These are phyloP conservation scores for Oryctes rhinoceros DNA, from an alignment of 1,140 invertebrate genomes.

Conservation along the genomic window DNA sequence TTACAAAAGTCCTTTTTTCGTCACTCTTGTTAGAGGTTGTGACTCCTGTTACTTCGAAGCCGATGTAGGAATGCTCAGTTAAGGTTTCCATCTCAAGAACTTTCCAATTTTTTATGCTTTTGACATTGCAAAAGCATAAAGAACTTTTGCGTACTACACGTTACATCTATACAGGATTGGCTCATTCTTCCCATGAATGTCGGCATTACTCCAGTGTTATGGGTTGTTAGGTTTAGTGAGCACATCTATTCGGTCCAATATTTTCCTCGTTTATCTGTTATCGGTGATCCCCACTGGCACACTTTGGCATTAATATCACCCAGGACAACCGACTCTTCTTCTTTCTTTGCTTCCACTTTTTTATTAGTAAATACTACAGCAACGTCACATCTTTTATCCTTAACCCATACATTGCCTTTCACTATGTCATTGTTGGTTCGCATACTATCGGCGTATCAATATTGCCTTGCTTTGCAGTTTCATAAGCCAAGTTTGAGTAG, in stretches of 20 bases:
- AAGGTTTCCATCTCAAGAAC: neutral
- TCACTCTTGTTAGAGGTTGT: conserved; percentile 10
- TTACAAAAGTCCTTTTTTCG: conserved; percentile 39
- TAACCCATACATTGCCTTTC: too few relatives aligned
- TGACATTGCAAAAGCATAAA: too few relatives aligned
- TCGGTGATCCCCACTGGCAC: neutral
- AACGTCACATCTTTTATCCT: too few relatives aligned
- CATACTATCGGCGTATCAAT: too few relatives aligned
- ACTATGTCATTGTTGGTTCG: too few relatives aligned
- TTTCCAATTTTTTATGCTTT: neutral
- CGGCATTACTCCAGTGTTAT: conserved; percentile 42
- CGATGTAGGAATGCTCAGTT: neutral
- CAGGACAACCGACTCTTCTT: neutral
- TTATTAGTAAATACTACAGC: too few relatives aligned
- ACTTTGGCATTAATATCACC: neutral
- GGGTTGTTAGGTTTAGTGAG: conserved; percentile 27
- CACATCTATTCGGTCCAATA: neutral
- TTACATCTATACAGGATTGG: conserved; percentile 46
- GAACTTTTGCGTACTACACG: neutral
- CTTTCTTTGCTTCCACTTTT: too few relatives aligned
- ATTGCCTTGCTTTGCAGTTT: too few relatives aligned
- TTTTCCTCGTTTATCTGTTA: neutral
- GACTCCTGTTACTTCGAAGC: conserved; percentile 35
- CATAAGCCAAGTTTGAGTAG: too few relatives aligned
- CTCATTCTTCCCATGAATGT: conserved; percentile 43